These are phyloP conservation scores for Plutella xylostella DNA, from an alignment of 2,888 invertebrate genomes.

Conservation along the genomic window DNA sequence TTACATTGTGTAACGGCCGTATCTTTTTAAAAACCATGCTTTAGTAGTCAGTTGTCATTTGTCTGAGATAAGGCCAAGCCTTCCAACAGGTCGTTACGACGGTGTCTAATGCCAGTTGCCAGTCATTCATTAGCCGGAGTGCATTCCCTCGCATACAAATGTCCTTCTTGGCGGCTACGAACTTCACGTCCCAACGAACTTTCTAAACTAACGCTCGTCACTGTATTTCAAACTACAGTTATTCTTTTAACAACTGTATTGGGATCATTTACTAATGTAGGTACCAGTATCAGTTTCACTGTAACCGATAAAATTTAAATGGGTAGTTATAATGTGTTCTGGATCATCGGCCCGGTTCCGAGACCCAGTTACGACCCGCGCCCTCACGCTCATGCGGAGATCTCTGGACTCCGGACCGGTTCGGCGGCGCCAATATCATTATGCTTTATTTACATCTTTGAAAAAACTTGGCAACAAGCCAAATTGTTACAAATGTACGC, in stretches of 20 bases:
- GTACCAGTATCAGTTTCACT: too few species aligned
- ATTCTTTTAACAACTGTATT: too few species aligned
- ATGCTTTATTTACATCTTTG: constrained; percentile 50
- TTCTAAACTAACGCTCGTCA: constrained; percentile 38
- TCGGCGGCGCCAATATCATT: constrained; percentile 39
- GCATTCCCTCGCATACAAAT: constrained; percentile 50
- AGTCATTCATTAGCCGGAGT: constrained; percentile 45
- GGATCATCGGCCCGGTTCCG: constrained; percentile 12
- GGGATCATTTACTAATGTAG: too few species aligned
- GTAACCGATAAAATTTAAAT: too few species aligned
- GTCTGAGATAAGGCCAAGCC: constrained; percentile 29
- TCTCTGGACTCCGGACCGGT: constrained; percentile 21
- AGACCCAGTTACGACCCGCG: constrained; percentile 31
- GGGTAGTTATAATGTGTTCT: constrained; percentile 11
- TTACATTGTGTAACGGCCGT: too few species aligned
- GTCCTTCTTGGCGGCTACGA: constrained; percentile 32
- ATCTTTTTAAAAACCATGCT: too few species aligned
- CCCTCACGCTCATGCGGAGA: constrained; percentile 25
- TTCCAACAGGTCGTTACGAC: constrained; percentile 35
- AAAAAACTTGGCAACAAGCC: constrained; percentile 49
- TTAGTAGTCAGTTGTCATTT: too few species aligned
- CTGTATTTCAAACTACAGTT: too few species aligned
- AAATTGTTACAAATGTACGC: constrained; percentile 19
- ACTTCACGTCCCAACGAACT: constrained; percentile 22
- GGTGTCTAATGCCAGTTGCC: constrained; percentile 34